These are phyloP conservation scores for Hemitrygon akajei DNA, from an alignment of 2,797 vertebrate genomes.

Conservation along the genomic window DNA sequence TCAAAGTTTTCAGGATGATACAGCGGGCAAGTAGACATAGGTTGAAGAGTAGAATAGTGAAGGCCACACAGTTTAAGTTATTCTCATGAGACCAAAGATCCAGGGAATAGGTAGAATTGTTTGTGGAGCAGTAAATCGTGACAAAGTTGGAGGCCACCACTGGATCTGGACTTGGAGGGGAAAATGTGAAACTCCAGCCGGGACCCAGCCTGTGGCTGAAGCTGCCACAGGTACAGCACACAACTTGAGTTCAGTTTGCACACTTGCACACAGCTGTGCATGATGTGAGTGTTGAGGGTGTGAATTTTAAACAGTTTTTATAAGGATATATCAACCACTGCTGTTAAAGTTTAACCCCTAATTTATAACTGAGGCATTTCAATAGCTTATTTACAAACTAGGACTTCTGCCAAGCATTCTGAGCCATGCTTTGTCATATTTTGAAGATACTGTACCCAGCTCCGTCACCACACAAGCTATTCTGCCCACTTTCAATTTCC, in stretches of 20 bases:
- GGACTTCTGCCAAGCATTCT: not conserved
- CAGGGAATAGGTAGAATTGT: too few relatives aligned
- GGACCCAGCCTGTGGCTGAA: too few relatives aligned
- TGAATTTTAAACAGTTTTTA: constrained; percentile 12
- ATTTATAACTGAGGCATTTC: constrained; percentile 1
- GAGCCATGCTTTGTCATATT: not conserved
- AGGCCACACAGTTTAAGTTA: too few relatives aligned
- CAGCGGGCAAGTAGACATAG: too few relatives aligned
- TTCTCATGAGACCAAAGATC: too few relatives aligned
- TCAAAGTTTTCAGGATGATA: too few relatives aligned
- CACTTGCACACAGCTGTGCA: not conserved
- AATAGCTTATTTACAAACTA: constrained; percentile 21
- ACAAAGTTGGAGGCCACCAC: too few relatives aligned
- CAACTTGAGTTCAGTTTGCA: not conserved
- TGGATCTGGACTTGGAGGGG: too few relatives aligned
- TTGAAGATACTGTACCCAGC: not conserved
- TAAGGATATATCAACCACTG: constrained; percentile 19
- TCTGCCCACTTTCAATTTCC: not conserved
- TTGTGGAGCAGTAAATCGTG: too few relatives aligned
- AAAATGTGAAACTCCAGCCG: too few relatives aligned
- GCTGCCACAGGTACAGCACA: not conserved
- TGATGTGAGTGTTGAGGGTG: not conserved
- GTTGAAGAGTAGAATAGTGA: too few relatives aligned
- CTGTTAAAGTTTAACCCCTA: not conserved
- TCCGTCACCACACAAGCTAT: not conserved